Conservation (phyloP, 2,797 vertebrate genomes). For the Orientallactaga sibirica region DNA sequence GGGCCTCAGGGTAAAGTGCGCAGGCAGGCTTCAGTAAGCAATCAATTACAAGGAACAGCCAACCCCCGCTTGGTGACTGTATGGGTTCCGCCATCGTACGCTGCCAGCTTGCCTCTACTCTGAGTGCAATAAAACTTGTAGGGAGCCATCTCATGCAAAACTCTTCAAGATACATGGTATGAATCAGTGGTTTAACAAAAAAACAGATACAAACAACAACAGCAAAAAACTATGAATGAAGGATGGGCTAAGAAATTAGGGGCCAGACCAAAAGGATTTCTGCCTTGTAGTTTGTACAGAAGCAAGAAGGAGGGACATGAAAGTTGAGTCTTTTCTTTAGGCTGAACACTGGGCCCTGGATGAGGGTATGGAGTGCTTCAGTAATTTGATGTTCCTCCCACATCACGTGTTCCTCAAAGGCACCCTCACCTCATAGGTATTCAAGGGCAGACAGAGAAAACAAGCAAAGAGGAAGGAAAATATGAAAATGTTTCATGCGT, state of each 20-base stretch:
- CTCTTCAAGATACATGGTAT: conserved; percentile 83
- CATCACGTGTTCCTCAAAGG: conserved; percentile 76
- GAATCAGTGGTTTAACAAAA: conserved; percentile 83
- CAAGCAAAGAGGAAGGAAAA: background rate
- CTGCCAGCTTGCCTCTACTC: conserved; percentile 81
- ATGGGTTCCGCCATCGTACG: conserved; percentile 80
- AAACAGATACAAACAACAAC: conserved; percentile 34
- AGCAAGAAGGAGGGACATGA: conserved; percentile 73
- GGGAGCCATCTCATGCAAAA: conserved; percentile 85
- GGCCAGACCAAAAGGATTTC: conserved; percentile 74
- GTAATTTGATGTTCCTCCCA: background rate
- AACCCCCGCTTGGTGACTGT: conserved; percentile 72
- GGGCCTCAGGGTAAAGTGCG: conserved; percentile 86
- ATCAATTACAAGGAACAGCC: conserved; percentile 88
- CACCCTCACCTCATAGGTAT: conserved; percentile 73
- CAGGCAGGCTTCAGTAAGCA: conserved; percentile 87
- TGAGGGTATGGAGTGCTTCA: conserved; percentile 51
- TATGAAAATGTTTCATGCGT: background rate
- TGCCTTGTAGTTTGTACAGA: conserved; percentile 36
- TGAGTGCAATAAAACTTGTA: conserved; percentile 85
- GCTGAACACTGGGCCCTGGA: conserved; percentile 67
- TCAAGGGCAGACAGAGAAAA: conserved; percentile 32
- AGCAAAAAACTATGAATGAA: conserved; percentile 83
- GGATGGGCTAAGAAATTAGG: conserved; percentile 82
- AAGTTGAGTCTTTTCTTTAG: conserved; percentile 56